A percentile compares a stretch with the other conserved stretches of the same genome.
Evolutionary conservation across 2,113 vertebrate species (phyloP).

Genomic region (Sinocyclocheilus anshuiensis): DNA sequence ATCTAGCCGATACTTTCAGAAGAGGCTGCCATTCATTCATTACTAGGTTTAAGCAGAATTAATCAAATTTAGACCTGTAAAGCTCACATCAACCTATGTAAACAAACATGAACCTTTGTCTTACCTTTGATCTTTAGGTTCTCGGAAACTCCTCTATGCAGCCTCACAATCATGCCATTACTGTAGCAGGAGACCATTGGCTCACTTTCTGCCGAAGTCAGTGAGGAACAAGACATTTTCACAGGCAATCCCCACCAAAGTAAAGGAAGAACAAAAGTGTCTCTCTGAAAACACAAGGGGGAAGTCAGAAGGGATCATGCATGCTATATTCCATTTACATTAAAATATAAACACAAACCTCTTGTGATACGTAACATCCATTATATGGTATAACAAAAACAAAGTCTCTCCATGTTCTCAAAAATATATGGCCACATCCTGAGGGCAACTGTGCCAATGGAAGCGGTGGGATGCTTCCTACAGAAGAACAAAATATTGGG

Average conservation of each 20-base stretch:
- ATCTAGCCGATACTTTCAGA: conserved; percentile 58
- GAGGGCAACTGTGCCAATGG: conserved; percentile 67
- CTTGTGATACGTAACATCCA: conserved; percentile 68
- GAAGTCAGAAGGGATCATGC: neutral
- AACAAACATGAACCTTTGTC: neutral
- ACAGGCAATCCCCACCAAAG: conserved; percentile 67
- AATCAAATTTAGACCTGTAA: neutral
- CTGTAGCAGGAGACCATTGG: conserved; percentile 69
- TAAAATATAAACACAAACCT: conserved; percentile 58
- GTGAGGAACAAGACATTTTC: conserved; percentile 70
- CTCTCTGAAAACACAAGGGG: conserved; percentile 56
- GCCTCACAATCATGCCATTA: conserved; percentile 71
- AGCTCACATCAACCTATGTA: no score
- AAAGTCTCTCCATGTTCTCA: conserved; percentile 56
- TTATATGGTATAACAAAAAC: conserved; percentile 69
- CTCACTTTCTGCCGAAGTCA: conserved; percentile 38
- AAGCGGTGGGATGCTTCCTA: conserved; percentile 65
- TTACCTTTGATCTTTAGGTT: conserved; percentile 69
- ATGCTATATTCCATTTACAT: neutral
- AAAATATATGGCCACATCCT: conserved; percentile 70
- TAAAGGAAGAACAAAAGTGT: conserved; percentile 66
- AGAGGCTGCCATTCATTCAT: conserved; percentile 66
- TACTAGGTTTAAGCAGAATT: conserved; percentile 54
- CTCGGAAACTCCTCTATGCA: conserved; percentile 26
- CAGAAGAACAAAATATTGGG: neutral